A percentile compares a stretch with the other conserved stretches of the same genome.
These are phyloP conservation scores for Scelioninae gen. 1 DNA, from an alignment of 2,888 invertebrate species.

Conservation along the genomic window DNA sequence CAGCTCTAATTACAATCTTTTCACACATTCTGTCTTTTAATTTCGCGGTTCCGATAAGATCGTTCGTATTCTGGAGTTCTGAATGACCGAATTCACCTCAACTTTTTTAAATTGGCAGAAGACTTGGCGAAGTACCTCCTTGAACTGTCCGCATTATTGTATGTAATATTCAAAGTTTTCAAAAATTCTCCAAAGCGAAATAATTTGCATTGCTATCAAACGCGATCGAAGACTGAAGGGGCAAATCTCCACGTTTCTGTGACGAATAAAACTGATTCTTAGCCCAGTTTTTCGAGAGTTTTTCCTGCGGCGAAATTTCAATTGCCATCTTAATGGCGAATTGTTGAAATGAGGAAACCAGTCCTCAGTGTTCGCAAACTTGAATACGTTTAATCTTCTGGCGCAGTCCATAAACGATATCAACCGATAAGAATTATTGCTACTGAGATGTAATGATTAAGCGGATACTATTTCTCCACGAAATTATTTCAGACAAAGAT, in stretches of 20 bases:
- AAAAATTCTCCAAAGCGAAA: slow-evolving; percentile 52
- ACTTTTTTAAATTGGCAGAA: slow-evolving; percentile 28
- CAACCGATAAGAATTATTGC: slow-evolving; percentile 46
- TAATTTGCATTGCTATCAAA: slow-evolving; percentile 63
- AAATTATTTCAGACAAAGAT: neutral
- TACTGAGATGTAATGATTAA: slow-evolving; percentile 28
- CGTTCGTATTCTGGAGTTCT: neutral
- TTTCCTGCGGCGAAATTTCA: slow-evolving; percentile 57
- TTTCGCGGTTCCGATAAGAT: slow-evolving; percentile 12
- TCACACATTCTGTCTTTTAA: slow-evolving; percentile 32
- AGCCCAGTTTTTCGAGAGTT: slow-evolving; percentile 61
- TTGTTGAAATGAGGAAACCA: slow-evolving; percentile 52
- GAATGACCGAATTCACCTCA: no score
- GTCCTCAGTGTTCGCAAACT: slow-evolving; percentile 31
- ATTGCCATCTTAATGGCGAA: slow-evolving; percentile 64
- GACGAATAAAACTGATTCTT: slow-evolving; percentile 61
- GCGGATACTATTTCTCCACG: neutral
- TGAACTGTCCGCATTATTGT: slow-evolving; percentile 43
- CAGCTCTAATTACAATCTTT: slow-evolving; percentile 32
- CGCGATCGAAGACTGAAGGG: slow-evolving; percentile 49
- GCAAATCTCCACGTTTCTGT: slow-evolving; percentile 50
- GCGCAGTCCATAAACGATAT: slow-evolving; percentile 48
- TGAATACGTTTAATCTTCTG: slow-evolving; percentile 56
- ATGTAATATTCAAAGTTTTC: slow-evolving; percentile 54
- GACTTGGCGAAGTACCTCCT: slow-evolving; percentile 5